A percentile compares a stretch with the other conserved stretches of the same genome.
Conservation (phyloP, 30 jellyfish, hydroid and myxozoan species). For the Hydractinia symbiolongicarpus region DNA sequence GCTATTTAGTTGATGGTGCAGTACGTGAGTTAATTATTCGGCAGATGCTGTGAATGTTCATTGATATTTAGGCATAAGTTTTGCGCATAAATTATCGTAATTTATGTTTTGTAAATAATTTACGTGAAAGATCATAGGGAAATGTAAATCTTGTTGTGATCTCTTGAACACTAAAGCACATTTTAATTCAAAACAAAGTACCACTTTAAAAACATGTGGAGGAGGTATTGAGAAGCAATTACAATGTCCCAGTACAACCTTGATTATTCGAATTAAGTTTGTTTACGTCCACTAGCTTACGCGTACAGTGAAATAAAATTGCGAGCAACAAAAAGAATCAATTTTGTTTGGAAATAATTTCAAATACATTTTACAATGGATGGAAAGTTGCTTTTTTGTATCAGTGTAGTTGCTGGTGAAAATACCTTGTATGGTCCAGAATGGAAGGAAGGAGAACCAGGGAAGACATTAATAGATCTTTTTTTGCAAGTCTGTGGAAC, state of each 20-base stretch:
- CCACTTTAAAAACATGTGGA: too few relatives aligned
- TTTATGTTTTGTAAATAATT: conserved; percentile 1
- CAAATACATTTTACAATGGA: conserved; percentile 34
- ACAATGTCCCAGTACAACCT: too few relatives aligned
- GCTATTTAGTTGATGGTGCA: too few relatives aligned
- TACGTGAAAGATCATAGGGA: background rate
- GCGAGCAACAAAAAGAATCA: too few relatives aligned
- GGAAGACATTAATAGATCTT: conserved; percentile 67
- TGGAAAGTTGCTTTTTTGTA: conserved; percentile 62
- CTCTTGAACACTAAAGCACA: background rate
- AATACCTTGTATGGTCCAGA: conserved; percentile 84
- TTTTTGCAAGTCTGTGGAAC: conserved; percentile 87
- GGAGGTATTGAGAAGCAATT: too few relatives aligned
- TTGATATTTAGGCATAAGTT: background rate
- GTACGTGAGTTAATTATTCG: too few relatives aligned
- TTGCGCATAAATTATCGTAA: background rate
- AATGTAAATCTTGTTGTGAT: background rate
- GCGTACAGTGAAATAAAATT: too few relatives aligned
- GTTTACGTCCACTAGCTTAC: too few relatives aligned
- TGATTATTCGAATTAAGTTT: too few relatives aligned
- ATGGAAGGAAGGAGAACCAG: conserved; percentile 74
- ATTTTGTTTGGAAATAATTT: too few relatives aligned
- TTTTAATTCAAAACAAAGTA: background rate
- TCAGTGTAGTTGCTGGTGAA: conserved; percentile 72
- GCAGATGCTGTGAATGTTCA: too few relatives aligned